A percentile compares a stretch with the other conserved stretches of the same genome.
Evolutionary conservation across 2,113 vertebrate species (phyloP).

Genomic region (Stomatorhinus ivindoensis): DNA sequence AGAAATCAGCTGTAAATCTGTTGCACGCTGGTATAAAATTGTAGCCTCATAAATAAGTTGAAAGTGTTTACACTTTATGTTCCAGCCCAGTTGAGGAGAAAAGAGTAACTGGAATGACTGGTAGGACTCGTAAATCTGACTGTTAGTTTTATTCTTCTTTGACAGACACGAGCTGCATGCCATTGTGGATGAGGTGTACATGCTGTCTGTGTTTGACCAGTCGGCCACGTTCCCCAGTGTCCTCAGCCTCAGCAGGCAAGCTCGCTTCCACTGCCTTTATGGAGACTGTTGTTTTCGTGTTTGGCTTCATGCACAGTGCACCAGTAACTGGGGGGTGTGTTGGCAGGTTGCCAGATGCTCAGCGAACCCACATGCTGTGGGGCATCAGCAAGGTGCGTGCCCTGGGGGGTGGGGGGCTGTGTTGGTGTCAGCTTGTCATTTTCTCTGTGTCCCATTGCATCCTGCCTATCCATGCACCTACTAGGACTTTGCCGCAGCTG

Average conservation of each 20-base stretch:
- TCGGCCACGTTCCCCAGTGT: constrained; percentile 73
- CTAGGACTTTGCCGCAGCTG: constrained; percentile 86
- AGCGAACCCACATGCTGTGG: constrained; percentile 94
- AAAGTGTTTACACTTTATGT: constrained; percentile 16
- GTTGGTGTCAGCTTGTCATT: background rate
- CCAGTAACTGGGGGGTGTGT: constrained; percentile 30
- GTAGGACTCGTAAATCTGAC: constrained; percentile 13
- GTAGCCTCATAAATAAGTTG: constrained; percentile 29
- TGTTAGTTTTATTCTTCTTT: constrained; percentile 4
- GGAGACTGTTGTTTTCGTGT: background rate
- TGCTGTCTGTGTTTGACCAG: constrained; percentile 87
- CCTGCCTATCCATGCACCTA: background rate
- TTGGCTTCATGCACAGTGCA: background rate
- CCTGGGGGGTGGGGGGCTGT: background rate
- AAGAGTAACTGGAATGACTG: background rate
- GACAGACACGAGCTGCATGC: constrained; percentile 77
- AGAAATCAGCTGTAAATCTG: background rate
- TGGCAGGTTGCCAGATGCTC: constrained; percentile 85
- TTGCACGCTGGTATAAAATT: background rate
- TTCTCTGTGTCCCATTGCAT: background rate
- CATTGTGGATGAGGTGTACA: constrained; percentile 91
- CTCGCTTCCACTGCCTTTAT: constrained; percentile 13
- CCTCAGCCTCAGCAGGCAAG: constrained; percentile 79
- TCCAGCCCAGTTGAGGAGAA: background rate
- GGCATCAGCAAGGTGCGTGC: constrained; percentile 79